phyloP scores from a whole-genome alignment of 2,888 invertebrate species.

The Serrognathus titanus region DNA sequence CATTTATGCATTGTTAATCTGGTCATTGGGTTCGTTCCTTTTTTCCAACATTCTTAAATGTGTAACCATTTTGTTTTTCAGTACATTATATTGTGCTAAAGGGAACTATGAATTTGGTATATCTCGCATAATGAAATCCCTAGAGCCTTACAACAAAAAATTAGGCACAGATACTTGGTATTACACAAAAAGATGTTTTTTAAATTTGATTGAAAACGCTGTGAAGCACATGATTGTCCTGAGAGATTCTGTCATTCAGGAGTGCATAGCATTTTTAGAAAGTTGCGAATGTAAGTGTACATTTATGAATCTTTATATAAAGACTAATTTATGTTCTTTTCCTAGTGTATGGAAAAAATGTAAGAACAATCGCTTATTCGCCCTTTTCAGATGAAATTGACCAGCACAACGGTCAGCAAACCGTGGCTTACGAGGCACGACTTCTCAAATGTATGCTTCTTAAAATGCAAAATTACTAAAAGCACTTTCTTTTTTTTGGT shows the following conservation, averaged over 20 bases:
- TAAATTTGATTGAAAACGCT: constrained; percentile 88
- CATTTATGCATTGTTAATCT: constrained; percentile 98
- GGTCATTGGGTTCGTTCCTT: constrained; percentile 78
- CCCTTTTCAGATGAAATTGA: constrained; percentile 71
- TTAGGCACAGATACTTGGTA: constrained; percentile 98
- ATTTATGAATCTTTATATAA: background rate
- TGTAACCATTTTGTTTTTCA: constrained; percentile 37
- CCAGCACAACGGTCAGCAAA: constrained; percentile 72
- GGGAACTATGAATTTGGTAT: constrained; percentile 99
- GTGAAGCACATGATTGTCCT: constrained; percentile 87
- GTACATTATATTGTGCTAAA: constrained; percentile 95
- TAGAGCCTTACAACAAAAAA: constrained; percentile 91
- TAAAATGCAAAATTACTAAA: constrained; percentile 54
- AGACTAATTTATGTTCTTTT: constrained; percentile 38
- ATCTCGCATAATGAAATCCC: constrained; percentile 92
- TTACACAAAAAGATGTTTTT: constrained; percentile 92
- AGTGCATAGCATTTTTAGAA: constrained; percentile 84
- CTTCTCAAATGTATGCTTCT: constrained; percentile 77
- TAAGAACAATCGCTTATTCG: constrained; percentile 78
- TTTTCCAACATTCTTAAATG: background rate
- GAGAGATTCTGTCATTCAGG: constrained; percentile 81
- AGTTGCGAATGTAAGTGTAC: constrained; percentile 71
- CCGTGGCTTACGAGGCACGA: constrained; percentile 87
- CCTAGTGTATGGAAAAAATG: constrained; percentile 77
- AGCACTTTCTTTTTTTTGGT: too few species aligned